Conservation (phyloP, 2,888 invertebrate species). For the Opisthograptis luteolata region DNA sequence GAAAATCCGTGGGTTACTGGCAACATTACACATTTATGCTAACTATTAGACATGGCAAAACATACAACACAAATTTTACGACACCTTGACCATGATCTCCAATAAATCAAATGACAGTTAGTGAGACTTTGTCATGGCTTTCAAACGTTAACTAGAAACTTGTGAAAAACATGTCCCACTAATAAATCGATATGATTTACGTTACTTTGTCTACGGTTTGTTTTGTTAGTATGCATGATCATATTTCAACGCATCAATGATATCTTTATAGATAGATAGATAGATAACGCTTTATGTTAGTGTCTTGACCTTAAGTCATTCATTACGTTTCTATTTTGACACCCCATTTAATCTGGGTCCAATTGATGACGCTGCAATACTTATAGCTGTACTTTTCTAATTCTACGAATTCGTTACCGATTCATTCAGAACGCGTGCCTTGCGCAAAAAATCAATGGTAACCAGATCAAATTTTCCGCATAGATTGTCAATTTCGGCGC, state of each 20-base stretch:
- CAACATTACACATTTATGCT: constrained; percentile 17
- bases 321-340: neutral
- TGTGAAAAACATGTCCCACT: constrained; percentile 16
- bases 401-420: constrained; percentile 21
- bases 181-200: constrained; percentile 9
- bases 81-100: constrained; percentile 22
- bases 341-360: constrained; percentile 1
- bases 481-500: constrained; percentile 31
- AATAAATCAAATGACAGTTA: constrained; percentile 25
- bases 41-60: constrained; percentile 26
- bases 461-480: constrained; percentile 37
- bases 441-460: constrained; percentile 30
- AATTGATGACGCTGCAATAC: constrained; percentile 5
- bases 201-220: constrained; percentile 2
- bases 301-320: constrained; percentile 1
- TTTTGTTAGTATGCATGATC: constrained; percentile 8
- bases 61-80: constrained; percentile 18
- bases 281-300: too few relatives aligned
- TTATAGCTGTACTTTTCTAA: constrained; percentile 20
- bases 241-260: constrained; percentile 1
- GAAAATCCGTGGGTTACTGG: constrained; percentile 8
- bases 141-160: constrained; percentile 19
- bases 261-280: too few relatives aligned
- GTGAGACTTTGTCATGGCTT: constrained; percentile 7
- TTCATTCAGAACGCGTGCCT: constrained; percentile 27